Conservation (phyloP, 2,797 vertebrate genomes). For the Phoebastria nigripes region DNA sequence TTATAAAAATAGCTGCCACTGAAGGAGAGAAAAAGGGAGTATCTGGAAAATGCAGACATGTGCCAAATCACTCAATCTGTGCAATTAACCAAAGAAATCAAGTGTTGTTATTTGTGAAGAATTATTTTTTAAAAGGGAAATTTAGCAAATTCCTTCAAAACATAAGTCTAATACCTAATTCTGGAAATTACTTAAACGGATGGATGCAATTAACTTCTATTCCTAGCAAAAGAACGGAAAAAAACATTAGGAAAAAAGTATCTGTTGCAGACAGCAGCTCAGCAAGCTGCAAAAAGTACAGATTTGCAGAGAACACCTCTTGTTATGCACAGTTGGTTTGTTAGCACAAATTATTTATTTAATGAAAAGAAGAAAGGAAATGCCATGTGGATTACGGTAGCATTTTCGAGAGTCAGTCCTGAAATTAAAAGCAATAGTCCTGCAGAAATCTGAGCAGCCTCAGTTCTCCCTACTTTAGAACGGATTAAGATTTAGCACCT, state of each 20-base stretch:
- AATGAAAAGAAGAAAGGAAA: conserved; percentile 23
- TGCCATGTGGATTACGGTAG: not conserved
- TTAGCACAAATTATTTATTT: conserved; percentile 28
- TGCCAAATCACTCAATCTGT: conserved; percentile 58
- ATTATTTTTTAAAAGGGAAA: conserved; percentile 15
- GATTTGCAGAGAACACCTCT: conserved; percentile 2
- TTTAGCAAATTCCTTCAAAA: conserved; percentile 24
- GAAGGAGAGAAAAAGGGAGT: conserved; percentile 52
- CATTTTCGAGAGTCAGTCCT: not conserved
- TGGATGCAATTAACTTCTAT: conserved; percentile 26
- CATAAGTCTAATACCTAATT: conserved; percentile 19
- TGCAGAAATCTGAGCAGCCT: not conserved
- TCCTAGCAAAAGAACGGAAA: not conserved
- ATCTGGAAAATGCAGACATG: conserved; percentile 39
- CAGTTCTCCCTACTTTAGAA: not conserved
- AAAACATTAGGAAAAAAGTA: not conserved
- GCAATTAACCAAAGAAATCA: conserved; percentile 55
- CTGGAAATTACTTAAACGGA: not conserved
- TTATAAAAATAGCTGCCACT: conserved; percentile 60
- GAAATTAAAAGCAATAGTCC: conserved; percentile 2
- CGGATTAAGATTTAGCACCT: not conserved
- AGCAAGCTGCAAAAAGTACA: not conserved
- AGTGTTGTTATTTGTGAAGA: conserved; percentile 34
- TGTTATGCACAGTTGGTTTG: not conserved
- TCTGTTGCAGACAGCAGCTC: not conserved